phyloP scores from a whole-genome alignment of 2,888 invertebrate genomes.

The Agrypnus murinus region DNA sequence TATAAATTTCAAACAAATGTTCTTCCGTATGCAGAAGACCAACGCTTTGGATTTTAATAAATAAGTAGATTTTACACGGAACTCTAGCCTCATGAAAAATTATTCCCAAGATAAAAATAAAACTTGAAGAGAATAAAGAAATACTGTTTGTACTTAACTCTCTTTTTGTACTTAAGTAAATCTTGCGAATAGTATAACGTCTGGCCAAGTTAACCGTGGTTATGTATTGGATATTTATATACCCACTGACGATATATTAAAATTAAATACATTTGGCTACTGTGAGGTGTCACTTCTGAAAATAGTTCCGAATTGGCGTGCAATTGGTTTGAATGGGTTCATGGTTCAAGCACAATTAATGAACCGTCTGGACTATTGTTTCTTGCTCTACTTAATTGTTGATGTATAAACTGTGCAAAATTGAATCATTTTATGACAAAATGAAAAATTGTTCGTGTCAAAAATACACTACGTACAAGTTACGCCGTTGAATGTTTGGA shows the following conservation, averaged over 20 bases:
- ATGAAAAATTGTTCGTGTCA: no score
- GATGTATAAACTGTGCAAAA: no score
- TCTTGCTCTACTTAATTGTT: no score
- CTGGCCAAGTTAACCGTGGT: slow-evolving; percentile 34
- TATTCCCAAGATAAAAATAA: slow-evolving; percentile 1
- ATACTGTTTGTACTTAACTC: no score
- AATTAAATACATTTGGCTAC: slow-evolving; percentile 24
- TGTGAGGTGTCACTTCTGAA: slow-evolving; percentile 29
- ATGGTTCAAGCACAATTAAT: slow-evolving; percentile 25
- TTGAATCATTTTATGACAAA: no score
- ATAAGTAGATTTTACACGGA: slow-evolving; percentile 14
- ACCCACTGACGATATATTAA: slow-evolving; percentile 15
- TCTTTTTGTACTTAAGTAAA: no score
- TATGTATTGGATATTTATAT: slow-evolving; percentile 30
- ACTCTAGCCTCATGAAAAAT: slow-evolving; percentile 2
- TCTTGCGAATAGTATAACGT: slow-evolving; percentile 11
- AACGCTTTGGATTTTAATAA: slow-evolving; percentile 14
- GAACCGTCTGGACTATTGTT: slow-evolving; percentile 16
- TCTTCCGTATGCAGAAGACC: slow-evolving; percentile 25
- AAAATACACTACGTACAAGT: no score
- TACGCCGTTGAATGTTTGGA: no score
- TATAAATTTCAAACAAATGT: slow-evolving; percentile 12
- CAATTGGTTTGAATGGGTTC: slow-evolving; percentile 30
- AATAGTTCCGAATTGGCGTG: slow-evolving; percentile 29
- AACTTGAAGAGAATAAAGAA: slow-evolving; percentile 22